Conservation (phyloP, 1,140 invertebrate species). For the Drosophila setifemur region DNA sequence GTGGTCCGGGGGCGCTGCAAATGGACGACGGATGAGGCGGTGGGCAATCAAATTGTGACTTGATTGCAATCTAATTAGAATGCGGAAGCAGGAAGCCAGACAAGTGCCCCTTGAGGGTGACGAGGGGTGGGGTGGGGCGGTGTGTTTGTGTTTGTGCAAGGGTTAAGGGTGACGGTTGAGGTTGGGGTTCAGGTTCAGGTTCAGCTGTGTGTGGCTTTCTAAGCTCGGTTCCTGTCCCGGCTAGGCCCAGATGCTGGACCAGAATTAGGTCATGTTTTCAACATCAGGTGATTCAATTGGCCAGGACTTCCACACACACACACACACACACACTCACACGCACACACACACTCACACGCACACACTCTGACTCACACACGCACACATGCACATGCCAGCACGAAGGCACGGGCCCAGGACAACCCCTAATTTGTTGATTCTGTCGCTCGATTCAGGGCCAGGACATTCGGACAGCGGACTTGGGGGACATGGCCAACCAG, state of each 20-base stretch:
- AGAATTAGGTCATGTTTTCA: conserved; percentile 61
- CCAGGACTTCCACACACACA: background rate
- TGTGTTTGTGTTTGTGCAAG: too few species aligned
- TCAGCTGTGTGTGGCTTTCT: conserved; percentile 6
- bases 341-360: conserved; percentile 5
- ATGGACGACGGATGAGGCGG: background rate
- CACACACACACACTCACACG: conserved; percentile 1
- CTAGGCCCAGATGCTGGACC: conserved; percentile 24
- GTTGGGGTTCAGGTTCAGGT: background rate
- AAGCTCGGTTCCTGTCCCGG: conserved; percentile 23
- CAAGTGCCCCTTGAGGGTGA: conserved; percentile 26
- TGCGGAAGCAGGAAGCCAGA: conserved; percentile 41
- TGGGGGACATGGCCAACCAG: conserved; percentile 22
- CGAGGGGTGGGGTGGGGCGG: too few species aligned
- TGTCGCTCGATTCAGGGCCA: conserved; percentile 27
- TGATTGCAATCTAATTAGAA: conserved; percentile 36
- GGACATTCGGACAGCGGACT: conserved; percentile 19
- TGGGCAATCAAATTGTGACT: conserved; percentile 22
- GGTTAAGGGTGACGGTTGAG: conserved; percentile 8
- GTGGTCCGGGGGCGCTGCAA: conserved; percentile 6
- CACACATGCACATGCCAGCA: conserved; percentile 4
- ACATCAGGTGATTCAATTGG: conserved; percentile 39
- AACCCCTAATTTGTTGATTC: conserved; percentile 43
- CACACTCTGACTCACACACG: background rate
- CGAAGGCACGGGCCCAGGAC: conserved; percentile 8